A percentile compares a stretch with the other conserved stretches of the same genome.
Evolutionary conservation across 1,140 invertebrate species (phyloP).

Genomic region (Maconellicoccus hirsutus): DNA sequence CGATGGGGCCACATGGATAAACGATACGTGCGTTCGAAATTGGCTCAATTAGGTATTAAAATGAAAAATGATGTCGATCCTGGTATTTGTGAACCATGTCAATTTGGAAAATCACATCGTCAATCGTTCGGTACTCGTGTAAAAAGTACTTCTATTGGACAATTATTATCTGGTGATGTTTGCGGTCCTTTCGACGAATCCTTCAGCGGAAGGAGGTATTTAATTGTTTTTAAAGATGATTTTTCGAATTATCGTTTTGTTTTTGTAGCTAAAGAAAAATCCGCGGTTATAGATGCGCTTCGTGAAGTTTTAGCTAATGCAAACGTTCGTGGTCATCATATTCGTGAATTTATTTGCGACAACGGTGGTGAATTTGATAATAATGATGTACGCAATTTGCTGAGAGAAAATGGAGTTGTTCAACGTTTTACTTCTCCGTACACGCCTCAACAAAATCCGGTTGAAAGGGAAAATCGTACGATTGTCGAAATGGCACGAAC

Average conservation of each 20-base stretch:
- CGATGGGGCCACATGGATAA: constrained; percentile 32
- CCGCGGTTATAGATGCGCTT: constrained; percentile 30
- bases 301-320: constrained; percentile 29
- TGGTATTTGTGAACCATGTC: constrained; percentile 33
- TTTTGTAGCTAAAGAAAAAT: constrained; percentile 31
- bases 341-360: neutral
- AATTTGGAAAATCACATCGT: constrained; percentile 31
- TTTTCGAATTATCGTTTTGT: constrained; percentile 32
- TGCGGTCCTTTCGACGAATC: constrained; percentile 32
- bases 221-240: constrained; percentile 32
- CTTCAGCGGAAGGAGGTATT: constrained; percentile 30
- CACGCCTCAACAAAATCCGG: constrained; percentile 23
- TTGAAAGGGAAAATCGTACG: constrained; percentile 24
- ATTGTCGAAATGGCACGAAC: constrained; percentile 27
- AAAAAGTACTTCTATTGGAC: constrained; percentile 28
- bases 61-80: constrained; percentile 27
- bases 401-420: neutral
- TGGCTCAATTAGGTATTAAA: constrained; percentile 29
- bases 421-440: constrained; percentile 16
- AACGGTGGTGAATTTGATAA: constrained; percentile 28
- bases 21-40: constrained; percentile 29
- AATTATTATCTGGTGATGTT: constrained; percentile 32
- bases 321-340: constrained; percentile 28
- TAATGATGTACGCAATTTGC: no score
- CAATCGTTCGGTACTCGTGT: constrained; percentile 31